Conservation (phyloP, 2,113 vertebrate genomes). For the Sinocyclocheilus anshuiensis region DNA sequence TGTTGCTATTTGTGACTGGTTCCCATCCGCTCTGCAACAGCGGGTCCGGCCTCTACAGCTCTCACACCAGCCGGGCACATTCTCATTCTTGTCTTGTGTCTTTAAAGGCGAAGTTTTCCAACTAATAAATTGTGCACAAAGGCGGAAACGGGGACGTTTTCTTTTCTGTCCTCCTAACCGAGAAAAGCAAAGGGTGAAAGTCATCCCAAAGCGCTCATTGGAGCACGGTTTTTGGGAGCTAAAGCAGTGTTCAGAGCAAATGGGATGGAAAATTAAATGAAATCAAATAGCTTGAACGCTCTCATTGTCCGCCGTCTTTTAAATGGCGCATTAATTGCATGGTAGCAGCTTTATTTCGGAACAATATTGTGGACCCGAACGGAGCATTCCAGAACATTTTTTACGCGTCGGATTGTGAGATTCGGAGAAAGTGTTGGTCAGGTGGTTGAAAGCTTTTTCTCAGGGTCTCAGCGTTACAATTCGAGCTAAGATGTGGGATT, state of each 20-base stretch:
- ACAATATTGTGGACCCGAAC: slow-evolving; percentile 91
- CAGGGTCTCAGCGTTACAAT: slow-evolving; percentile 76
- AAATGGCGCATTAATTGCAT: slow-evolving; percentile 99
- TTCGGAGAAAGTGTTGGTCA: slow-evolving; percentile 45
- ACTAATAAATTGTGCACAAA: slow-evolving; percentile 86
- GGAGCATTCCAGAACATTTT: slow-evolving; percentile 87
- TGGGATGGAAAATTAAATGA: slow-evolving; percentile 99
- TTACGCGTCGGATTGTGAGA: slow-evolving; percentile 75
- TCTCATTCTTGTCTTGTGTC: slow-evolving; percentile 85
- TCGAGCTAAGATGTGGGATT: slow-evolving; percentile 73
- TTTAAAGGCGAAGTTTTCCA: slow-evolving; percentile 83
- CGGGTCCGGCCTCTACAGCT: slow-evolving; percentile 79
- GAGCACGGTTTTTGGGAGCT: slow-evolving; percentile 87
- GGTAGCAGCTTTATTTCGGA: slow-evolving; percentile 89
- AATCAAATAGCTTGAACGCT: slow-evolving; percentile 96
- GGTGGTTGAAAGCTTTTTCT: slow-evolving; percentile 56
- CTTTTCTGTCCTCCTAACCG: slow-evolving; percentile 81
- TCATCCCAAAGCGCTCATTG: slow-evolving; percentile 83
- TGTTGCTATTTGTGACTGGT: slow-evolving; percentile 89
- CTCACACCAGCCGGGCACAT: slow-evolving; percentile 84
- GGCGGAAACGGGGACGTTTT: slow-evolving; percentile 85
- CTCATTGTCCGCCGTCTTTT: slow-evolving; percentile 90
- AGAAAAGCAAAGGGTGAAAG: slow-evolving; percentile 85
- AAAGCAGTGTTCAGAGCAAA: slow-evolving; percentile 91
- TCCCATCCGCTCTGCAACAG: slow-evolving; percentile 85